Base-by-base conservation (phyloP, 2,888 invertebrate genomes). In the Sminthurides aquaticus region DNA sequence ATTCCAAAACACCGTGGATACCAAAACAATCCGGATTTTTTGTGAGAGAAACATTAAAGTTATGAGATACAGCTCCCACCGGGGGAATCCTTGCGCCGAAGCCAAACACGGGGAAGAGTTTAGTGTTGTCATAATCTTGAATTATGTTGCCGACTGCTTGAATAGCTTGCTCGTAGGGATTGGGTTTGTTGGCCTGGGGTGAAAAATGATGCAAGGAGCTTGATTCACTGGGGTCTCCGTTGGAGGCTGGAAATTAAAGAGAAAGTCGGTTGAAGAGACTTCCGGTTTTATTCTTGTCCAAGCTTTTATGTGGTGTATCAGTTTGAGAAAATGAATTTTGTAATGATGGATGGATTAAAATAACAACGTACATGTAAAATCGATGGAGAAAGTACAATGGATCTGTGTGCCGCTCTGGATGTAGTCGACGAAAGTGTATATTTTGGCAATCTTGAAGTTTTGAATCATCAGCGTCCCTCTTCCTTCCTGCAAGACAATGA, bases 381-480 rank as follows among this genome's bases (percentile, higher is more conserved):
- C 81, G 65, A 81, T 79, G 26, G 80, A 80, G 67, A 81, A 77
- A 26, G 79, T 78, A 68, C 79, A 80, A 71, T 80, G 78, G 54
- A 81, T 76, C 68, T 81, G 79, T 27, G 79, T 80, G 55, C 84
- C 83, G 57, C 81, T 82, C 68, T 80, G 79, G 55, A 85, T 79
- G 75, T 81, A 85, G 74, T 85, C 84, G 66, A 84, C 76, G 75
- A 85, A 85, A 2, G 82, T 79, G 66, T 72, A 75, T 26, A 75
- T 72, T 54, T 75, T 73, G 18, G 71, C 69, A 43, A 75, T 67
- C 68, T 71, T 72, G 43, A 70, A 72, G 22, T 56, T 55, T 1
- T 70, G 26, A 20, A 73, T 62, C 24, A 75, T 58, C 2, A 75
- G 57, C 2, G 70, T 71, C 0, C 67, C 48, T 18, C 66, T 59